Evolutionary conservation across 2,888 invertebrate genomes (phyloP), one percentile per base, ranked within the genome.

Genomic region (Camptogramma bilineatum): DNA sequence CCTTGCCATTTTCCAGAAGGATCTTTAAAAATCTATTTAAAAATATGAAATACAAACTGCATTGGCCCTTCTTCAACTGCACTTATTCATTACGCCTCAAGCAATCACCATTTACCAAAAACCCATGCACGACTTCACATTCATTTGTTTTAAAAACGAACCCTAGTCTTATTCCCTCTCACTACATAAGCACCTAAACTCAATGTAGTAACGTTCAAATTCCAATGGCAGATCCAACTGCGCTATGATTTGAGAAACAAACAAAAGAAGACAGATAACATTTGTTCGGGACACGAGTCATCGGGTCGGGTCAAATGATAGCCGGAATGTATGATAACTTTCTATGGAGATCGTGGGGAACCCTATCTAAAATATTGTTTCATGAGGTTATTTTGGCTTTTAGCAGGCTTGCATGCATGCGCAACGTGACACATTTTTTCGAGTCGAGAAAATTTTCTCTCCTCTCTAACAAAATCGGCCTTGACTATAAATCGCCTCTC

Each of bases 191-290:
- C 34, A 39, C 10, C 44, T 44, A 44, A 44, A 17, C 16, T 16
- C 16, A 1, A 4, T 17, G 17, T 0, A 21, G 13, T 53, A 54
- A 28, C 5, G 54, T 17, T 54, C 28, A 46, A 5, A 44, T 54
- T 42, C 21, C 17, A 10, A 10, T 13, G 17, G 7, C 10, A 10
- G 2, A 5, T 28, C 44, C 4, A 2, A 3, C 0, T n/a, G 18
- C 24, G 48, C 34, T 75, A 79, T 80, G 84, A 88, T 87, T 87
- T 80, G 83, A 89, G 87, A 86, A 90, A 91, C 88, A 91, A 91
- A 92, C 90, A 90, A 90, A 90, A 88, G 87, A 85, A 86, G 90
- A 91, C 84, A 86, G 88, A 89, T 88, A 91, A 88, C 91, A 89
- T 90, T 91, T 91, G 91, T 90, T 89, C 87, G 86, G 81, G 83